Base-by-base conservation (phyloP, 1,140 invertebrate genomes). In the Centruroides sculpturatus region DNA sequence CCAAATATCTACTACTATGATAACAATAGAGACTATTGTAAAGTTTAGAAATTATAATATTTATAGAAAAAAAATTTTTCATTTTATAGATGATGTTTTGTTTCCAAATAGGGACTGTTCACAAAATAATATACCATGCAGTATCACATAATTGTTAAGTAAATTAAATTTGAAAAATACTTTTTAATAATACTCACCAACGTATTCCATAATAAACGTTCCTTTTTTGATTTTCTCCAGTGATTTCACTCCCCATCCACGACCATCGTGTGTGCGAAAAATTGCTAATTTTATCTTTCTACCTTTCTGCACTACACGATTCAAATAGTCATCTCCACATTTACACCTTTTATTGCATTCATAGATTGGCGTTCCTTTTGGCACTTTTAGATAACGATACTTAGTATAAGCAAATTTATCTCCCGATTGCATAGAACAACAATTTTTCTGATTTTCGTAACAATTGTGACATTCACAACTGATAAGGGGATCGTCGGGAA, bases 191-290 rank as follows among this genome's bases (percentile, higher is more conserved):
- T n/a, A n/a, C 78, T 97, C 92, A 2, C 92, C 93, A 3, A 95
- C 84, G 76, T 97, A 98, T 68, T 91, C 85, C 59, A 86, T 86
- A 2, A 97, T 81, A 74, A 92, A 97, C 11, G 85, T 81, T 0
- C 91, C 91, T 69, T 85, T 84, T 54, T 80, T 81, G 36, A 80
- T 77, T 56, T 70, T 70, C 65, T 85, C 80, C 47, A 85, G 71
- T 0, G 90, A 81, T 70, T 86, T 88, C 0, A 97, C 87, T 5
- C 92, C 94, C 94, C 94, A 98, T 8, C 93, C 93, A 66, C 89
- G 80, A 0, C 85, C 86, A 73, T 92, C 90, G 11, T 73, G 71
- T 3, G 92, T 97, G 55, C 88, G 81, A 70, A 92, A 98, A 52
- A 98, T 87, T 65, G 82, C 84, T 1, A 96, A 72, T 58, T 85